These are phyloP conservation scores for Lepus oiostolus DNA, from an alignment of 2,797 vertebrate genomes.

Conservation along the genomic window DNA sequence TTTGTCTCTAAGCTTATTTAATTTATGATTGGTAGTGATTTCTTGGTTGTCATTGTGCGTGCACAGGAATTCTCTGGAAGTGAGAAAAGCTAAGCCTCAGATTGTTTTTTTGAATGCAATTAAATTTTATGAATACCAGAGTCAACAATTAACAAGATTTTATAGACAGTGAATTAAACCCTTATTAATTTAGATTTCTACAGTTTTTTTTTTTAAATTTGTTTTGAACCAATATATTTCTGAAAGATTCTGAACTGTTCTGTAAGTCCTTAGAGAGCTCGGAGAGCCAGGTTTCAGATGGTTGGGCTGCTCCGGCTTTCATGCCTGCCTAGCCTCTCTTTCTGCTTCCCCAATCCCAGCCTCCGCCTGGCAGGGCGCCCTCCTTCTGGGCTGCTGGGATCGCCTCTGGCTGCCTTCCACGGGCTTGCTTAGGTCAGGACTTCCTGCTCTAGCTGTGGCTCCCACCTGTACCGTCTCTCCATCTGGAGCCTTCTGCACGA, in stretches of 20 bases:
- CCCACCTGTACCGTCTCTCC: background rate
- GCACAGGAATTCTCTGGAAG: conserved; percentile 61
- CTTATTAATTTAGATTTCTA: conserved; percentile 53
- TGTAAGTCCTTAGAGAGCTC: background rate
- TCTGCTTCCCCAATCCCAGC: background rate
- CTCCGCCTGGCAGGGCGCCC: background rate
- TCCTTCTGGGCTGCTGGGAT: no score
- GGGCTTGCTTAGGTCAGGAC: background rate
- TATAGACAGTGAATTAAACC: conserved; percentile 51
- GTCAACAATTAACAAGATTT: conserved; percentile 65
- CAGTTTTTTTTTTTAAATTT: background rate
- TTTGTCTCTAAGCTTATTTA: conserved; percentile 41
- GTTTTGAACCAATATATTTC: background rate
- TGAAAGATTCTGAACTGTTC: background rate
- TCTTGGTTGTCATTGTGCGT: conserved; percentile 6
- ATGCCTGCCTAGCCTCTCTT: background rate
- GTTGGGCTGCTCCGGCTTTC: background rate
- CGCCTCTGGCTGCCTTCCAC: background rate
- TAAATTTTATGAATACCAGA: conserved; percentile 70
- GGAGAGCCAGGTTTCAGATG: background rate
- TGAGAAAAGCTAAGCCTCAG: conserved; percentile 58
- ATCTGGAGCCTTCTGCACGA: background rate
- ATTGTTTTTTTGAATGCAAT: conserved; percentile 63
- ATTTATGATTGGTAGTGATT: conserved; percentile 29
- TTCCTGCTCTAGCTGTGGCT: background rate